A percentile compares a stretch with the other conserved stretches of the same genome.
These are phyloP conservation scores for Cichlasoma orientale DNA, from an alignment of 2,797 vertebrate species.

Conservation along the genomic window DNA sequence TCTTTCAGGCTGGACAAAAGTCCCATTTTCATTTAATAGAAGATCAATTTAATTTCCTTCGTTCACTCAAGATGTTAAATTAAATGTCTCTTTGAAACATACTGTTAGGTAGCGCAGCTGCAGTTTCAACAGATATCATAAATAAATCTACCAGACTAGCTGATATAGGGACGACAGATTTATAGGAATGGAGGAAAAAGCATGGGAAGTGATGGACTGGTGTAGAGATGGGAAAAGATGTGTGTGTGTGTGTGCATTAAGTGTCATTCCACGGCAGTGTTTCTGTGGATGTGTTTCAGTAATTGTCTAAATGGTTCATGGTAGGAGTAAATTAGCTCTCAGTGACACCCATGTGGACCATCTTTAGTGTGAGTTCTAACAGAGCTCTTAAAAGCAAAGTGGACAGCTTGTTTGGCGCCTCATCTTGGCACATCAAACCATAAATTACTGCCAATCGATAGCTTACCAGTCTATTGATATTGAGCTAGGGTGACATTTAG, in stretches of 20 bases:
- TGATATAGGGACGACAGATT: constrained; percentile 52
- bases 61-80: constrained; percentile 69
- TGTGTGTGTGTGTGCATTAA: constrained; percentile 43
- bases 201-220: constrained; percentile 59
- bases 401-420: constrained; percentile 78
- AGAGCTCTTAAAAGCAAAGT: constrained; percentile 82
- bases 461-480: constrained; percentile 83
- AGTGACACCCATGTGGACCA: constrained; percentile 67
- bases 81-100: constrained; percentile 66
- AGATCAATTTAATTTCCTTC: constrained; percentile 66
- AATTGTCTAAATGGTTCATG: constrained; percentile 78
- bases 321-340: constrained; percentile 80
- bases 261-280: constrained; percentile 55
- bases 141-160: constrained; percentile 65
- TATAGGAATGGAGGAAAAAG: constrained; percentile 58
- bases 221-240: constrained; percentile 49
- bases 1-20: constrained; percentile 37
- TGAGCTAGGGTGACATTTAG: constrained; percentile 80
- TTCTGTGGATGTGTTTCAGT: constrained; percentile 49
- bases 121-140: constrained; percentile 57
- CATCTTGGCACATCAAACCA: constrained; percentile 78
- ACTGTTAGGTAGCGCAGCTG: constrained; percentile 34
- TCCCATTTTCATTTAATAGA: constrained; percentile 49
- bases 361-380: constrained; percentile 77
- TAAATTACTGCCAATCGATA: constrained; percentile 85